Evolutionary conservation across 1,140 invertebrate species (phyloP).

Genomic region (Streblospio benedicti): DNA sequence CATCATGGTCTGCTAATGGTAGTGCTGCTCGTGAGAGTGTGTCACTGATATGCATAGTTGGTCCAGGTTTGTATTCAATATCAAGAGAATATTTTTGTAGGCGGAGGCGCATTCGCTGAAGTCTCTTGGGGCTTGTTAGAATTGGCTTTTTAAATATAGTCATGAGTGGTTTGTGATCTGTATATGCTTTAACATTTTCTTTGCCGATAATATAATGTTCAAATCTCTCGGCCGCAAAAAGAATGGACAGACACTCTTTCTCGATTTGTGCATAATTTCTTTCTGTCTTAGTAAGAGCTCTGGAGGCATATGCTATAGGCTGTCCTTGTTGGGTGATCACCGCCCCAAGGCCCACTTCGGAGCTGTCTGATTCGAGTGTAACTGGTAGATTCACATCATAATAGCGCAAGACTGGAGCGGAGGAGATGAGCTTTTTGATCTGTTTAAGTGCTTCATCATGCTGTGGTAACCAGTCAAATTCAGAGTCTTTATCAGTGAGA

Average conservation of each 20-base stretch:
- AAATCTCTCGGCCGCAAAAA: conserved; percentile 46
- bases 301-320: conserved; percentile 45
- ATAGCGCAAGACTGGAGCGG: background rate
- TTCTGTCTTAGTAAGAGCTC: conserved; percentile 41
- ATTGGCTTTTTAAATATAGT: conserved; percentile 44
- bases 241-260: conserved; percentile 47
- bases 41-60: conserved; percentile 46
- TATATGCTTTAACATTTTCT: conserved; percentile 19
- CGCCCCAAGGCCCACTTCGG: conserved; percentile 39
- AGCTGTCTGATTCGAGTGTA: conserved; percentile 27
- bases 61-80: conserved; percentile 36
- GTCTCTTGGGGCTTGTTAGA: conserved; percentile 34
- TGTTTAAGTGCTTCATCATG: background rate
- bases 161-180: conserved; percentile 41
- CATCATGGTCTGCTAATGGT: too few relatives aligned
- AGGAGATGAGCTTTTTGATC: conserved; percentile 11
- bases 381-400: conserved; percentile 13
- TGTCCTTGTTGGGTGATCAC: conserved; percentile 44
- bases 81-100: conserved; percentile 44
- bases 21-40: conserved; percentile 15
- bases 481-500: conserved; percentile 5
- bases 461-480: background rate
- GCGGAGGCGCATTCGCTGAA: conserved; percentile 46
- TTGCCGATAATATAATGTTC: conserved; percentile 41
- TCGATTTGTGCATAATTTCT: conserved; percentile 49